Base-by-base conservation (phyloP, 2,888 invertebrate species). In the Cantharis nigra region DNA sequence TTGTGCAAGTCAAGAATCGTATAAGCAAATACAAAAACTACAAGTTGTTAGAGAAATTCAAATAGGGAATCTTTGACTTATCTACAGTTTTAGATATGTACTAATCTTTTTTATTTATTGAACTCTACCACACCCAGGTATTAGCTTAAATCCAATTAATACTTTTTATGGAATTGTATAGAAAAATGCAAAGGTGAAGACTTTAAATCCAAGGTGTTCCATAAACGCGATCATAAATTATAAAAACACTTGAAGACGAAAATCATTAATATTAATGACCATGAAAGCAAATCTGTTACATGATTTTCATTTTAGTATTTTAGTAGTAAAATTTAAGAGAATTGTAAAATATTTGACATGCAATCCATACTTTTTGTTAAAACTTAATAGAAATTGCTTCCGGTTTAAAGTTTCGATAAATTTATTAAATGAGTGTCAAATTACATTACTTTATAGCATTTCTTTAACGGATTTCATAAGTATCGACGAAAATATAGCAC, bases 381-480 rank as follows among this genome's bases (percentile, higher is more conserved):
- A 49, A 49, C 49, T 49, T n/a, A 49, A 49, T 5, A 5, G n/a
- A 49, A 49, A 67, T 67, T n/a, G 18, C n/a, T 67, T 23, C 26
- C 18, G 65, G 23, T 67, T 67, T 26, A 9, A 9, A 67, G 26
- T n/a, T 67, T 67, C n/a, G 65, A 18, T 20, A 67, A 23, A 30
- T 18, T 20, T 30, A 69, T 73, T 73, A 65, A 73, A 73, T 62
- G 62, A 33, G 72, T 73, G 69, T 69, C 67, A 69, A 65, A 73
- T 49, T 33, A 28, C 69, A 63, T 70, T 69, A 74, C 28, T 69
- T 74, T 67, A 67, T 67, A 67, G 65, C 65, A 67, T 67, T 49
- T 62, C 69, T 74, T 69, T 75, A 75, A 75, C 64, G 70, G 75
- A 75, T 75, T 75, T 75, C 70, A 63, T 75, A 75, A 75, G 64